Evolutionary conservation across 2,113 vertebrate genomes (phyloP), one percentile per base, ranked within the genome.

Genomic region (Perca schrenkii): DNA sequence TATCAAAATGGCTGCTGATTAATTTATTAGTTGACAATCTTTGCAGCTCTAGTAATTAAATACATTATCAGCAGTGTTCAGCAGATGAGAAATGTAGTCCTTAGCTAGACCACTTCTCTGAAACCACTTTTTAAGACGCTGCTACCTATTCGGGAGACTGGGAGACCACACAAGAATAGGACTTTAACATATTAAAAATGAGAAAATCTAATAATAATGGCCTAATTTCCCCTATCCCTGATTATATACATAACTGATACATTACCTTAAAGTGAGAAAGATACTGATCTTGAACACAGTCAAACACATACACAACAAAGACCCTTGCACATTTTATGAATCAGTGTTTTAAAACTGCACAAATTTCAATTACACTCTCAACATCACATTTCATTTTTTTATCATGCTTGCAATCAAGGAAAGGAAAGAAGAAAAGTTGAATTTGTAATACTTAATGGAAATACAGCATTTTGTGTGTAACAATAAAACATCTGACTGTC

Each of bases 401-500:
- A 19, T n/a, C 22, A 36, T 62, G 36, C 52, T 56, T 3, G 16
- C 8, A 36, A 14, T 46, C 6, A 36, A 70, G 19, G 21, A 72
- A 49, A 57, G n/a, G 31, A 77, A 69, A 21, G 15, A 77, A 66
- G 56, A 43, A 4, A 43, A 4, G 49, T 56, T 56, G 34, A 22
- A 13, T 25, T 77, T 74, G 36, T 34, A 82, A 82, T 52, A 88
- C 57, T 52, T 14, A 21, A 76, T 60, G 63, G 56, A 22, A 73
- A 43, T 53, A 82, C 56, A 76, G 58, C 54, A 58, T 77, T 69
- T 86, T 86, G 70, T 69, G 71, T n/a, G 36, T 52, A 46, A 64
- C 50, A 4, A 57, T 61, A 72, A 71, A 80, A 54, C 60, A 54
- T 65, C 25, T 21, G 19, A 40, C 25, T 25, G 14, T 49, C 67